Percentiles rank a stretch among this genome's conserved stretches.
Evolutionary conservation across 2,113 vertebrate genomes (phyloP).

Genomic region (Festucalex cinctus): DNA sequence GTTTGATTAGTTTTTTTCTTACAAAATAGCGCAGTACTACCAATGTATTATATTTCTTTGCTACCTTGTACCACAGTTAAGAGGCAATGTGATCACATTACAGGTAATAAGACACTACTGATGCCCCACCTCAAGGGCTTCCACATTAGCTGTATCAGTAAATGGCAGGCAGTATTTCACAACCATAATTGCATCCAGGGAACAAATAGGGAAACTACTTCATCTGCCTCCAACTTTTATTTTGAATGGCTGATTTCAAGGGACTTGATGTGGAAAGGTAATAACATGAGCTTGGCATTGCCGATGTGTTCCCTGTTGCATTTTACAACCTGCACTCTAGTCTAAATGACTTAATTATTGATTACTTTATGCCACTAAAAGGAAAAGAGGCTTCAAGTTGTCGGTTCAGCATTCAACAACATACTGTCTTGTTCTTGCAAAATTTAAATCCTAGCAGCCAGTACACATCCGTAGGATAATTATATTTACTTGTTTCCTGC

Average conservation of each 20-base stretch:
- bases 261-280: neutral
- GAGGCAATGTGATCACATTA: constrained; percentile 52
- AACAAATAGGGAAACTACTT: constrained; percentile 4
- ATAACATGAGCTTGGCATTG: neutral
- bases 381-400: neutral
- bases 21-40: neutral
- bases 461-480: neutral
- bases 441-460: neutral
- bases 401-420: neutral
- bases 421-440: neutral
- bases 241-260: neutral
- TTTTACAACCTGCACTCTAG: neutral
- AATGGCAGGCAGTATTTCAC: constrained; percentile 12
- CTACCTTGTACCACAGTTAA: constrained; percentile 12
- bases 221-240: neutral
- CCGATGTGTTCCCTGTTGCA: neutral
- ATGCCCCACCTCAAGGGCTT: constrained; percentile 10
- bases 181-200: constrained; percentile 5
- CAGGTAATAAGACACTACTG: constrained; percentile 61
- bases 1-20: neutral
- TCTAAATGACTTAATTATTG: neutral
- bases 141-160: constrained; percentile 12
- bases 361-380: neutral
- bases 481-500: constrained; percentile 20
- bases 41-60: constrained; percentile 13